Conservation (phyloP, 2,113 vertebrate species). For the Morone chrysops region DNA sequence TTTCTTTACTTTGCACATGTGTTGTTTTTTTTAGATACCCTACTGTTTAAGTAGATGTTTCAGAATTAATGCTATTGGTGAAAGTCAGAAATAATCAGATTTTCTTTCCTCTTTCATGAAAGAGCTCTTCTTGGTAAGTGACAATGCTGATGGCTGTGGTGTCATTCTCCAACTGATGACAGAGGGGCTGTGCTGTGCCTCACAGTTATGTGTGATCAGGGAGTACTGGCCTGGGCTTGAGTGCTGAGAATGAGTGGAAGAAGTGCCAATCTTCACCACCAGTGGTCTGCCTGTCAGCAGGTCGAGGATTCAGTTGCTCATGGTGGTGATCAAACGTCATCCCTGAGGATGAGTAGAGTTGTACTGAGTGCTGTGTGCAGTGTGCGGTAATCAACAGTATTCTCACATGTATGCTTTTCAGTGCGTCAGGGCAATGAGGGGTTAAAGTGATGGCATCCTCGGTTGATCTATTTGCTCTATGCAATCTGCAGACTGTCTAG, state of each 20-base stretch:
- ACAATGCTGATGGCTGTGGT: not conserved
- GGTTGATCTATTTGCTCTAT: conserved; percentile 20
- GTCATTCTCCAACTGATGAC: conserved; percentile 24
- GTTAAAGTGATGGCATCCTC: conserved; percentile 9
- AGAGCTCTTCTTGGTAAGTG: too few relatives aligned
- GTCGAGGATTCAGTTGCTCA: conserved; percentile 32
- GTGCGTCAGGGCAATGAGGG: not conserved
- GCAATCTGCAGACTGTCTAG: conserved; percentile 28
- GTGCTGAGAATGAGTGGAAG: conserved; percentile 27
- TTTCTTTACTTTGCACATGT: not conserved
- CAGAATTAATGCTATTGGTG: not conserved
- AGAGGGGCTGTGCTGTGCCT: not conserved
- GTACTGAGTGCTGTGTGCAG: not conserved
- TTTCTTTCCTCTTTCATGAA: not conserved
- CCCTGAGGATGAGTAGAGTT: conserved; percentile 16
- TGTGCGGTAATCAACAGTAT: conserved; percentile 11
- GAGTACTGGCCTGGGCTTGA: conserved; percentile 4
- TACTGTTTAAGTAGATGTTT: not conserved
- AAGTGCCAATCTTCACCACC: conserved; percentile 36
- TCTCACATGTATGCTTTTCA: conserved; percentile 10
- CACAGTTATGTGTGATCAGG: conserved; percentile 21
- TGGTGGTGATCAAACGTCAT: not conserved
- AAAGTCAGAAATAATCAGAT: not conserved
- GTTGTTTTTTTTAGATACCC: not conserved
- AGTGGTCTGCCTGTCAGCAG: conserved; percentile 37